Evolutionary conservation across 2,797 vertebrate species (phyloP).

Genomic region (Danionella dracula): DNA sequence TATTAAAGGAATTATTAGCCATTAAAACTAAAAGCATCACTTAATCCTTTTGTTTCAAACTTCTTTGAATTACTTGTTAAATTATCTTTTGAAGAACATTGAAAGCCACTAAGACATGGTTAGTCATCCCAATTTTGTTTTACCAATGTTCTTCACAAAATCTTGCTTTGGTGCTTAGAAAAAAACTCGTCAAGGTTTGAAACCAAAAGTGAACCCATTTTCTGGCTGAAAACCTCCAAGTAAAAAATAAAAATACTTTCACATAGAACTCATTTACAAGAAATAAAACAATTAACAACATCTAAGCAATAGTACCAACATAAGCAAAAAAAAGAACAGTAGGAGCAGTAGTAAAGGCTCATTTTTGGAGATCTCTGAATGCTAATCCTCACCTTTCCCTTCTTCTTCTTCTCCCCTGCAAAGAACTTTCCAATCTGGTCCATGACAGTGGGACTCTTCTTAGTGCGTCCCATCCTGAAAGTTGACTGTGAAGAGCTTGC

Average conservation of each 20-base stretch:
- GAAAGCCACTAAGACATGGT: too few species aligned
- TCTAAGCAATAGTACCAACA: neutral
- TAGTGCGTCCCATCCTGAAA: slow-evolving; percentile 73
- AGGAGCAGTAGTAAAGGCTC: neutral
- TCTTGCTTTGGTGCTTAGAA: too few species aligned
- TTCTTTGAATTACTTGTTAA: too few species aligned
- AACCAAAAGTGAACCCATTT: too few species aligned
- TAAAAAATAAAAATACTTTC: too few species aligned
- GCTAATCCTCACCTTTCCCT: slow-evolving; percentile 92
- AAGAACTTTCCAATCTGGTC: slow-evolving; percentile 98
- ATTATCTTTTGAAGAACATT: too few species aligned
- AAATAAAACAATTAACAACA: neutral
- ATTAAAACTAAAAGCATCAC: too few species aligned
- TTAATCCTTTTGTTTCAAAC: too few species aligned
- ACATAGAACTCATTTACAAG: neutral
- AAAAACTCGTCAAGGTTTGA: too few species aligned
- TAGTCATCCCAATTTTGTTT: too few species aligned
- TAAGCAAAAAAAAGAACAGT: neutral
- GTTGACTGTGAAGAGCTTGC: slow-evolving; percentile 83
- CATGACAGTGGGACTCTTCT: slow-evolving; percentile 88
- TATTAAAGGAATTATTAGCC: neutral
- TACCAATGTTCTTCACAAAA: too few species aligned
- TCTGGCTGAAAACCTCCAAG: too few species aligned
- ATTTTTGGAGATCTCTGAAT: neutral
- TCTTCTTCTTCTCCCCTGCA: slow-evolving; percentile 91